Base-by-base conservation (phyloP, 2,113 vertebrate species). In the Brevimyrus niger region DNA sequence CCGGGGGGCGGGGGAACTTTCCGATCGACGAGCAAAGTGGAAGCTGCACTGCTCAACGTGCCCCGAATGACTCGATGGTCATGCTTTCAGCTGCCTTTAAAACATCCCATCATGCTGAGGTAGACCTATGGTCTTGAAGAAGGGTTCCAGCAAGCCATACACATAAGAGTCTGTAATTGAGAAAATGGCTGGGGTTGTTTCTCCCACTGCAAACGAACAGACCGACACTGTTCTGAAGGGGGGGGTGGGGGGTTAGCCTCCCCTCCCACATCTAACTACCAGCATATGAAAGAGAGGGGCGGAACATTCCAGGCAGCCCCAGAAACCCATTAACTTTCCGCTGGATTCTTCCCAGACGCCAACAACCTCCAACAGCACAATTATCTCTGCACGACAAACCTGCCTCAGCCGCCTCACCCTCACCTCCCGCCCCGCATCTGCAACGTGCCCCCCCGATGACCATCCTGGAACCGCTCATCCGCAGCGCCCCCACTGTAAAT, bases 91-190 rank as follows among this genome's bases (percentile, higher is more conserved):
- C 38, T n/a, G 9, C 55, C 87, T 87, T 61, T 87, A 87, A 87
- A 44, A 31, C 13, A 87, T 87, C 87, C 87, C 87, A 65, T 87
- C 87, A 65, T 87, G 87, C 87, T 61, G n/a, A 15, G 5, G 87
- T 42, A 46, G 55, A 44, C n/a, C 50, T 19, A 38, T 6, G 38
- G 51, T 42, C 27, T 58, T 17, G 51, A 11, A 87, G 86, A 31
- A 87, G 35, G 31, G 51, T 21, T 4, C 35, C 38, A 31, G 50
- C 19, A 42, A 44, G 61, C 35, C 38, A 23, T 42, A 61, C 87
- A 50, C 65, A 46, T 46, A 65, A 17, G 7, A 65, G 87, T 38
- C 87, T 65, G 87, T 87, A 65, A 87, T 23, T 38, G 38, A 61
- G 82, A 87, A 50, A 87, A 65, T 42, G 55, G 87, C 35, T 35